phyloP scores from a whole-genome alignment of 2,797 vertebrate genomes.

The Cossypha heuglini region DNA sequence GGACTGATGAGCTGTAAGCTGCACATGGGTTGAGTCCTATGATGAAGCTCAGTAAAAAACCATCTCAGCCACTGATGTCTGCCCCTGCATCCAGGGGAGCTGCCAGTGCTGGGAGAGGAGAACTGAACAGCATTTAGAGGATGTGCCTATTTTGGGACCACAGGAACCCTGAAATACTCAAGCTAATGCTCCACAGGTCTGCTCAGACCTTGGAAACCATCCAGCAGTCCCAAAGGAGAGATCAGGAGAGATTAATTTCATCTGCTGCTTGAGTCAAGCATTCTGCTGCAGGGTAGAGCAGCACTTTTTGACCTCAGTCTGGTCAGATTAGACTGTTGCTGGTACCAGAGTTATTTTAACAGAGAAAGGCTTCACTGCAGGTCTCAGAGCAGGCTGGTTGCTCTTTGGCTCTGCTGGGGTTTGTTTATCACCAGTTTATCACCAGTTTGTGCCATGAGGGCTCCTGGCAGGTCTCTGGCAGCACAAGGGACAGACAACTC shows the following conservation, averaged over 20 bases:
- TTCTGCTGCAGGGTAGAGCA: background rate
- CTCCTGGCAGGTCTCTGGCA: background rate
- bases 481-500: background rate
- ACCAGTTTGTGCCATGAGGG: rapidly evolving
- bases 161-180: background rate
- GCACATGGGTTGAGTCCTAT: background rate
- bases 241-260: background rate
- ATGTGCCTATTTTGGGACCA: background rate
- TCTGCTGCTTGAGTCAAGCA: background rate
- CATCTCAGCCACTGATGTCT: rapidly evolving
- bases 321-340: background rate
- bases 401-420: background rate
- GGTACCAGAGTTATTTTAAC: background rate
- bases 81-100: background rate
- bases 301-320: background rate
- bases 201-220: background rate
- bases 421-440: background rate
- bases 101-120: background rate
- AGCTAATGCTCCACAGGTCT: background rate
- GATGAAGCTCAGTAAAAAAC: background rate
- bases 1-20: background rate
- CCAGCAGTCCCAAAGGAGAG: background rate
- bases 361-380: background rate
- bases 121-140: background rate
- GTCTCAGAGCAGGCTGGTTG: background rate